phyloP scores from a whole-genome alignment of 2,888 invertebrate species.

The Drosophila glabriapex region DNA sequence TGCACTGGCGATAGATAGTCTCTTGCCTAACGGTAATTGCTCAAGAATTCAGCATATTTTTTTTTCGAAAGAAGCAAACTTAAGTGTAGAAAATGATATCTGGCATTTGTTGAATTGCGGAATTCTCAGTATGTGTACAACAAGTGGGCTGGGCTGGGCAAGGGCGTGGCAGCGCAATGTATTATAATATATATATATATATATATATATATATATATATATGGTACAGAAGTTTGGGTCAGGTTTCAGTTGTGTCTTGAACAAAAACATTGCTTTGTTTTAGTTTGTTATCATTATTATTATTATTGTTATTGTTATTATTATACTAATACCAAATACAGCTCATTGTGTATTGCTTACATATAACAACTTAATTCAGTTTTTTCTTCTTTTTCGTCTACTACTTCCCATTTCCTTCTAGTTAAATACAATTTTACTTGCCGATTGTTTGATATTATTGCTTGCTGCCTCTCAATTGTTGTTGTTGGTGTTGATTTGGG shows the following conservation, averaged over 20 bases:
- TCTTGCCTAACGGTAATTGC: slow-evolving; percentile 42
- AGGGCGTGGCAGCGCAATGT: not conserved
- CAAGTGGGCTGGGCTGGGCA: slow-evolving; percentile 3
- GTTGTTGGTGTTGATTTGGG: not conserved
- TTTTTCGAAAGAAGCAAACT: slow-evolving; percentile 36
- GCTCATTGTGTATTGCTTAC: slow-evolving; percentile 36
- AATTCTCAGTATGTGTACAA: slow-evolving; percentile 4
- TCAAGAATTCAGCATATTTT: slow-evolving; percentile 23
- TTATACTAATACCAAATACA: slow-evolving; percentile 43
- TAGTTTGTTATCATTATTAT: slow-evolving; percentile 20
- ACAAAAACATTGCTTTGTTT: slow-evolving; percentile 26
- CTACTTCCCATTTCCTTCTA: not conserved
- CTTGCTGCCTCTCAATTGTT: slow-evolving; percentile 14
- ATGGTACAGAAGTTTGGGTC: slow-evolving; percentile 1
- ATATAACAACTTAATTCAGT: slow-evolving; percentile 12
- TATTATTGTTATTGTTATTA: slow-evolving; percentile 1
- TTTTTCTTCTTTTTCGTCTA: not conserved
- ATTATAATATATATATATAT: not conserved
- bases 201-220: slow-evolving; percentile 1
- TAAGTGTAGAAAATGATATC: slow-evolving; percentile 41
- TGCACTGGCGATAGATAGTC: slow-evolving; percentile 5
- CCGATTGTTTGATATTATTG: slow-evolving; percentile 22
- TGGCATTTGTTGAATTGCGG: slow-evolving; percentile 44
- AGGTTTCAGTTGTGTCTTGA: slow-evolving; percentile 8
- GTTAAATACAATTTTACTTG: slow-evolving; percentile 20